Conservation (phyloP, 1,140 invertebrate species). For the Acromyrmex echinatior region DNA sequence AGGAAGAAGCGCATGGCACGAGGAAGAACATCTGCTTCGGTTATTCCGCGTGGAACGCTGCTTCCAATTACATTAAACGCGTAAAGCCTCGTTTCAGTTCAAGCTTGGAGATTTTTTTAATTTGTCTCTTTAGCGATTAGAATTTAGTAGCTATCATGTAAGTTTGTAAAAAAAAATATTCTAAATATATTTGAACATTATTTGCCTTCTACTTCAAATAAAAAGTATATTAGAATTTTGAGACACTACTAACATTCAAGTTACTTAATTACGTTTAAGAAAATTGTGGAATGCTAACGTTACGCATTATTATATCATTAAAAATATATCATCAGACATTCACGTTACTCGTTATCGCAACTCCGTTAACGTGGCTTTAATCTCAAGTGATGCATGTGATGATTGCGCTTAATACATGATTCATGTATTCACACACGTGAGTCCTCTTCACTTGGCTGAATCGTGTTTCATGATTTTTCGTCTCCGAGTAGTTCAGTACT, state of each 20-base stretch:
- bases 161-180: background rate
- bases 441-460: conserved; percentile 57
- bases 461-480: conserved; percentile 68
- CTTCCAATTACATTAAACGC: background rate
- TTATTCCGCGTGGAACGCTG: background rate
- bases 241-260: background rate
- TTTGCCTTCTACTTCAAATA: background rate
- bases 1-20: conserved; percentile 48
- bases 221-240: conserved; percentile 3
- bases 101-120: background rate
- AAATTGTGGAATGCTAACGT: background rate
- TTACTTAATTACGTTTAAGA: background rate
- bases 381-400: conserved; percentile 39
- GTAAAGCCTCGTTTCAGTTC: background rate
- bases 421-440: conserved; percentile 57
- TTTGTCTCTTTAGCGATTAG: background rate
- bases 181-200: background rate
- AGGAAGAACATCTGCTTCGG: conserved; percentile 48
- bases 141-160: background rate
- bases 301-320: conserved; percentile 35
- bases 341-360: conserved; percentile 8
- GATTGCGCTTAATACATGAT: conserved; percentile 13
- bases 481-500: conserved; percentile 55
- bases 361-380: conserved; percentile 44
- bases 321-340: conserved; percentile 24